Evolutionary conservation across 64 coral and sea anemone genomes (phyloP).

Genomic region (Acropora yongei): DNA sequence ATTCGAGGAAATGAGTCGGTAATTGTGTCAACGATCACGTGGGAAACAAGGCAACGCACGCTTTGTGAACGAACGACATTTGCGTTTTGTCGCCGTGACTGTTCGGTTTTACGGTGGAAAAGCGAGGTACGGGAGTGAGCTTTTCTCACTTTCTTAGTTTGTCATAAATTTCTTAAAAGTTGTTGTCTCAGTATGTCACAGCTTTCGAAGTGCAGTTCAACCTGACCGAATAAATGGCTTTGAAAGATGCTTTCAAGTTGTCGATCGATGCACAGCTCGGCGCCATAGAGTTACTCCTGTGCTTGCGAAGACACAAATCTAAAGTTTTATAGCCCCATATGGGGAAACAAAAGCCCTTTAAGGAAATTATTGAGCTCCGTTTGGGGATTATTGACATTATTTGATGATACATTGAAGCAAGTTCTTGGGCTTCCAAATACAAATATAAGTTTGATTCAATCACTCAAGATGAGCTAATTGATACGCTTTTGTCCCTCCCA

Average conservation of each 20-base stretch:
- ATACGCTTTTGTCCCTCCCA: no score
- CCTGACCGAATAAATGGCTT: background rate
- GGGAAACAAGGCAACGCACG: no score
- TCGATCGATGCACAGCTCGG: background rate
- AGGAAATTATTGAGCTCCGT: background rate
- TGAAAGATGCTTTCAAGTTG: constrained; percentile 21
- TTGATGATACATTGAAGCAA: no score
- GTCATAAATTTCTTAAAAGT: constrained; percentile 14
- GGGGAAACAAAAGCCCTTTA: constrained; percentile 7
- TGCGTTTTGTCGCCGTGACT: no score
- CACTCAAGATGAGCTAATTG: no score
- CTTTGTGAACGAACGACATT: no score
- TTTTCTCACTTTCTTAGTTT: background rate
- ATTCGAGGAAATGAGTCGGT: background rate
- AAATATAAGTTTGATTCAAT: no score
- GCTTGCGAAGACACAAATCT: background rate
- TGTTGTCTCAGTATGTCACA: background rate
- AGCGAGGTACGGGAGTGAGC: background rate
- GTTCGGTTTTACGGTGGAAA: no score
- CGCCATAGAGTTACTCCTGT: background rate
- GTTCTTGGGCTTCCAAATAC: no score
- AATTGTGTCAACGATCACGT: background rate
- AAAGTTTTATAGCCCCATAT: constrained; percentile 5
- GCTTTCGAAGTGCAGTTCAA: background rate
- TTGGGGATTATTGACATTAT: no score